Evolutionary conservation across 1,140 invertebrate genomes (phyloP).

Genomic region (Drosophila equinoxialis): DNA sequence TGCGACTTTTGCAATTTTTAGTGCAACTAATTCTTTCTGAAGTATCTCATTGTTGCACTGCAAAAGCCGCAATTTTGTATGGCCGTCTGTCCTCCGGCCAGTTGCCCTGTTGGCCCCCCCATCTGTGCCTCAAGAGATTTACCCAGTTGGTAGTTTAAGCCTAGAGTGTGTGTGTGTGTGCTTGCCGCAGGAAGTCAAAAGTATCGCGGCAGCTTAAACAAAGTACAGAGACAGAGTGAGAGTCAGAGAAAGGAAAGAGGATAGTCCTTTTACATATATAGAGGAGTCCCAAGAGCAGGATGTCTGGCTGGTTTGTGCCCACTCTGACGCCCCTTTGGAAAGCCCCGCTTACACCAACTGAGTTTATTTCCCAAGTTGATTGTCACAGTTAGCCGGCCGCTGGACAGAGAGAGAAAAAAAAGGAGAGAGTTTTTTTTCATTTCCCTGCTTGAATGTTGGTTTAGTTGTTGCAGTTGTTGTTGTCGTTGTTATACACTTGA

Average conservation of each 20-base stretch:
- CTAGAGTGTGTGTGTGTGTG: slow-evolving; percentile 46
- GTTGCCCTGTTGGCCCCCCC: no score
- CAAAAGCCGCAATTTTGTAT: slow-evolving; percentile 79
- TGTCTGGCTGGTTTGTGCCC: slow-evolving; percentile 1
- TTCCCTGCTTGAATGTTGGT: slow-evolving; percentile 4
- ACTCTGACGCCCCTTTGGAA: background rate
- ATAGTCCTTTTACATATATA: background rate
- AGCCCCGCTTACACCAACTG: slow-evolving; percentile 29
- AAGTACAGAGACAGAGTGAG: slow-evolving; percentile 19
- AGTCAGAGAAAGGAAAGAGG: slow-evolving; percentile 3
- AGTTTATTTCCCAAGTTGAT: slow-evolving; percentile 74
- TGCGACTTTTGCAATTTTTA: slow-evolving; percentile 77
- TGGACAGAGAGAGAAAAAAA: slow-evolving; percentile 20
- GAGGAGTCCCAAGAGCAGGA: slow-evolving; percentile 6
- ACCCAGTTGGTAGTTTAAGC: slow-evolving; percentile 60
- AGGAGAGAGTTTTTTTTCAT: background rate
- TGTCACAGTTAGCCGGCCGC: slow-evolving; percentile 60
- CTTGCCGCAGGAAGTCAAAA: slow-evolving; percentile 75
- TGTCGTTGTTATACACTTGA: slow-evolving; percentile 41
- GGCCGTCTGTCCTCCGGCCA: slow-evolving; percentile 41
- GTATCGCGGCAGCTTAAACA: slow-evolving; percentile 77
- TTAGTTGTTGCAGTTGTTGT: slow-evolving; percentile 22
- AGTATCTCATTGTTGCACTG: slow-evolving; percentile 79
- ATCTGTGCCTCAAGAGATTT: slow-evolving; percentile 3
- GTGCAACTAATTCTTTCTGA: slow-evolving; percentile 81